These are phyloP conservation scores for Parauchenoglanis punctatus DNA, from an alignment of 2,797 vertebrate species.

Conservation along the genomic window DNA sequence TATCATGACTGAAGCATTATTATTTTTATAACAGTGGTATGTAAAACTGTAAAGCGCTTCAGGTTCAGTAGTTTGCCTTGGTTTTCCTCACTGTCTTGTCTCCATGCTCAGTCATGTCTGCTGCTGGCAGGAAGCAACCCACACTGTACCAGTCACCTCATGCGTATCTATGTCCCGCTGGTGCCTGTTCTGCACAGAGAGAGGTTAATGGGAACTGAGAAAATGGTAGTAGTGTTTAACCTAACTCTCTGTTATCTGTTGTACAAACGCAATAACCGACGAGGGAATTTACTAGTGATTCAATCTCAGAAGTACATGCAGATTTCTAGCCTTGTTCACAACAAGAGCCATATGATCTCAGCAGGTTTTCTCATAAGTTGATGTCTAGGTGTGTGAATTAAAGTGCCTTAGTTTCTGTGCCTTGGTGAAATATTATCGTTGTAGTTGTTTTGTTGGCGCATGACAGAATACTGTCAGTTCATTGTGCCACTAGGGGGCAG, in stretches of 20 bases:
- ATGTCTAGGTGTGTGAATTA: not conserved
- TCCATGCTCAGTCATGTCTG: not conserved
- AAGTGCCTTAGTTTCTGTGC: slow-evolving; percentile 5
- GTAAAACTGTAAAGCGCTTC: not conserved
- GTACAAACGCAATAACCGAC: not conserved
- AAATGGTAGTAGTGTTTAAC: not conserved
- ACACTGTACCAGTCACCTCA: not conserved
- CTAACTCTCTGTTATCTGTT: not conserved
- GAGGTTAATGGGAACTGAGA: too few species aligned
- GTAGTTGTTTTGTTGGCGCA: not conserved
- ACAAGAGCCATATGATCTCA: not conserved
- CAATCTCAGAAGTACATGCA: too few species aligned
- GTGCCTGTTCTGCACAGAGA: not conserved
- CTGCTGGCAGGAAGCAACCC: not conserved
- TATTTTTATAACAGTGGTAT: not conserved
- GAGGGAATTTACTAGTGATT: not conserved
- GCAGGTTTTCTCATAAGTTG: not conserved
- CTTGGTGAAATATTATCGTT: not conserved
- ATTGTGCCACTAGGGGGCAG: slow-evolving; percentile 6
- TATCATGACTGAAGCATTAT: not conserved
- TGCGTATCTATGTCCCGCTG: not conserved
- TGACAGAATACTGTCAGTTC: not conserved
- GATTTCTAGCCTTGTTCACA: not conserved
- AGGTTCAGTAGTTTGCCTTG: not conserved
- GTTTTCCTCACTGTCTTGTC: not conserved